These are phyloP conservation scores for Heterotilapia buettikoferi DNA, from an alignment of 2,113 vertebrate genomes.

Conservation along the genomic window DNA sequence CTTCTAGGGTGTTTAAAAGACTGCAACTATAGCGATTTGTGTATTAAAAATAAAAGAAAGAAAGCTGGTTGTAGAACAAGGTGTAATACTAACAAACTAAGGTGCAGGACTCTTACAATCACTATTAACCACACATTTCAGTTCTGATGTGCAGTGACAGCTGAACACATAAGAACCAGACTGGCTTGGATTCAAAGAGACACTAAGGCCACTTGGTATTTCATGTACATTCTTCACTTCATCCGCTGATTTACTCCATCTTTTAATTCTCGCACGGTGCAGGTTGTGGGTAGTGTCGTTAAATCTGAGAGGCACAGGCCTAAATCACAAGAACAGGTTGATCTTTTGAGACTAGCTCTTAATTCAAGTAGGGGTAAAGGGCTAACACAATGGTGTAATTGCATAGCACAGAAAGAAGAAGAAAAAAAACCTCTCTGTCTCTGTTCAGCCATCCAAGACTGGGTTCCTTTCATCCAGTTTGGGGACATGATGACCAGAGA, in stretches of 20 bases:
- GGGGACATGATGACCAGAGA: constrained; percentile 28
- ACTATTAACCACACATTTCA: neutral
- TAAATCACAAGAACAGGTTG: constrained; percentile 14
- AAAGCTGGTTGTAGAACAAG: neutral
- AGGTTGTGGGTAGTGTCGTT: neutral
- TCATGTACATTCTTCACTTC: neutral
- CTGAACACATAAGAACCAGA: neutral
- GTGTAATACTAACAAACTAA: neutral
- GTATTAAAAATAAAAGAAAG: neutral
- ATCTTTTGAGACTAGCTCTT: constrained; percentile 27
- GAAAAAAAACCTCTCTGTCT: constrained; percentile 25
- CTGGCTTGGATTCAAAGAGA: neutral
- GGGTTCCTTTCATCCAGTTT: constrained; percentile 41
- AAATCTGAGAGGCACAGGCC: neutral
- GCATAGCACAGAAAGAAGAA: constrained; percentile 27
- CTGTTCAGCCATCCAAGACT: constrained; percentile 30
- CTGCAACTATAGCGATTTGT: neutral
- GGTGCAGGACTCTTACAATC: neutral
- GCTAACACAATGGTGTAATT: constrained; percentile 39
- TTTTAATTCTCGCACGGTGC: neutral
- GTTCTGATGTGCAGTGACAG: neutral
- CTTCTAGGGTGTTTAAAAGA: neutral
- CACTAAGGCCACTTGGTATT: constrained; percentile 8
- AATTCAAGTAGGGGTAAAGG: constrained; percentile 27
- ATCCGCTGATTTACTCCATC: neutral